A percentile compares a stretch with the other conserved stretches of the same genome.
phyloP scores from a whole-genome alignment of 2,888 invertebrate genomes.

The Gymnoscelis rufifasciata region DNA sequence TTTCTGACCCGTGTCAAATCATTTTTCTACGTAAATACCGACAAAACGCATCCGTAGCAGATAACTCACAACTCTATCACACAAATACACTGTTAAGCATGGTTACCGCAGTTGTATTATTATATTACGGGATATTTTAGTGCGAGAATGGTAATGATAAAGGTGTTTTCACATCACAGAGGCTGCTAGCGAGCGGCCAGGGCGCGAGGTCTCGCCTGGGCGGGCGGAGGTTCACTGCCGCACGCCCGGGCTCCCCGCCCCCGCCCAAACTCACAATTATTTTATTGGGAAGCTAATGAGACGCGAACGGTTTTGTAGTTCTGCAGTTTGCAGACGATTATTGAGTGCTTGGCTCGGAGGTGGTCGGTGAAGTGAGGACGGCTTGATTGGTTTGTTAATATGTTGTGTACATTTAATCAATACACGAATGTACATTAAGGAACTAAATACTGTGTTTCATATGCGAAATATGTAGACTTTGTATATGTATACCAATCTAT shows the following conservation, averaged over 20 bases:
- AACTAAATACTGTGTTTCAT: no score
- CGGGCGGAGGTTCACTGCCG: conserved; percentile 69
- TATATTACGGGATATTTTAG: no score
- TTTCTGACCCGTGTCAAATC: not conserved
- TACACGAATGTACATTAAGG: no score
- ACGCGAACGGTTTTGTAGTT: conserved; percentile 36
- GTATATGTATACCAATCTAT: no score
- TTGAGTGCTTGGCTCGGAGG: conserved; percentile 3
- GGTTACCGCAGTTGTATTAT: no score
- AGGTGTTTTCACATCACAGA: not conserved
- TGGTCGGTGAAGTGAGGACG: not conserved
- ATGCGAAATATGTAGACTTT: no score
- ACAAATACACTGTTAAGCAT: no score
- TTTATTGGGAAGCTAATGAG: conserved; percentile 78
- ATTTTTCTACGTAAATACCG: conserved; percentile 7
- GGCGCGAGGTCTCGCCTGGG: conserved; percentile 60
- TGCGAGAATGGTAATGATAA: no score
- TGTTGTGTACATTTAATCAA: no score
- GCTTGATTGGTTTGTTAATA: not conserved
- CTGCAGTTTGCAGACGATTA: conserved; percentile 18
- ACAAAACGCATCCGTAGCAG: conserved; percentile 7
- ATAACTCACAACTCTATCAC: not conserved
- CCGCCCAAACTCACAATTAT: conserved; percentile 71
- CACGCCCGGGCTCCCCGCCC: conserved; percentile 38
- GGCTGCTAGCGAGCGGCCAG: conserved; percentile 16